A percentile compares a stretch with the other conserved stretches of the same genome.
These are phyloP conservation scores for Ganaspis sp. DNA, from an alignment of 1,140 invertebrate genomes.

Conservation along the genomic window DNA sequence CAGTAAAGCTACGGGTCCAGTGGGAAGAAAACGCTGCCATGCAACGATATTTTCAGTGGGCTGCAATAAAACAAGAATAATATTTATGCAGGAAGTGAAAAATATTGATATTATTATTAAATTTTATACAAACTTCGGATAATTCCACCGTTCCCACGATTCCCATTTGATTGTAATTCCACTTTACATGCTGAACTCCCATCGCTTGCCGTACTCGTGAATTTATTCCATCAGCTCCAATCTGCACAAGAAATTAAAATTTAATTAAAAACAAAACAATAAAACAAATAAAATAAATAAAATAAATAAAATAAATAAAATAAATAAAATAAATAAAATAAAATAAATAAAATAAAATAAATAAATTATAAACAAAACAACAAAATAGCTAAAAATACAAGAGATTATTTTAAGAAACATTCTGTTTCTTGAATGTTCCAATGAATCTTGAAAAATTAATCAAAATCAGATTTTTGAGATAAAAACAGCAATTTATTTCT, in stretches of 20 bases:
- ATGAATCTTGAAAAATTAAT: too few species aligned
- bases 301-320: too few species aligned
- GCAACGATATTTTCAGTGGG: conserved; percentile 87
- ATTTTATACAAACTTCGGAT: conserved; percentile 78
- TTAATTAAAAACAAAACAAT: conserved; percentile 39
- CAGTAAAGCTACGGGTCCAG: conserved; percentile 92
- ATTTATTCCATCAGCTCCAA: conserved; percentile 95
- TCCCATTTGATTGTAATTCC: conserved; percentile 92
- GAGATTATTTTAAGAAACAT: too few species aligned
- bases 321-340: too few species aligned
- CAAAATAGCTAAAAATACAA: too few species aligned
- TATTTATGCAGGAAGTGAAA: conserved; percentile 42
- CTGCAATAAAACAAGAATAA: conserved; percentile 74
- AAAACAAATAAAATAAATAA: not conserved
- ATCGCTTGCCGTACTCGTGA: conserved; percentile 90
- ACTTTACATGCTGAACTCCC: conserved; percentile 85
- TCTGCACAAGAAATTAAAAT: conserved; percentile 72
- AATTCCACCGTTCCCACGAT: conserved; percentile 93
- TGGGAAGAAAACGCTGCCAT: conserved; percentile 96
- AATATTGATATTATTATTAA: conserved; percentile 25
- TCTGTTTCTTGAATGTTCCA: too few species aligned
- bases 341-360: too few species aligned
- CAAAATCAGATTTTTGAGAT: too few species aligned
- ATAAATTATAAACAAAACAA: too few species aligned
- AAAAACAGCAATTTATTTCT: too few species aligned